These are phyloP conservation scores for Erpornis zantholeuca DNA, from an alignment of 2,113 vertebrate species.

Conservation along the genomic window DNA sequence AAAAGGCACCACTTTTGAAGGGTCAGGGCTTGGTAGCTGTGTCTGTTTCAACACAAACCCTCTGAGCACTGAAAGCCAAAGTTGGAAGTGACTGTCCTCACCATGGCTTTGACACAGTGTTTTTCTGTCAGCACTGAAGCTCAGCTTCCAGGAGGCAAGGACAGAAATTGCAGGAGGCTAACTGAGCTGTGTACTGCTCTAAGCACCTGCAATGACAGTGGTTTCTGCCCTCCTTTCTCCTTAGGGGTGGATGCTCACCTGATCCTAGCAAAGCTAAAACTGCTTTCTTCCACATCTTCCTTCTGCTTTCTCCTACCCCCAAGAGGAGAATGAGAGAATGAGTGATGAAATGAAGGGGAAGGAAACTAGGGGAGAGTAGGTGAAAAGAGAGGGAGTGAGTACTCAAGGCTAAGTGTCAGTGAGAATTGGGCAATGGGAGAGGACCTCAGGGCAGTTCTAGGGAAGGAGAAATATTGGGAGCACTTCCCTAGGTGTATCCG, in stretches of 20 bases:
- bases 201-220: not conserved
- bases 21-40: not conserved
- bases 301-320: not conserved
- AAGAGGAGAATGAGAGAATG: not conserved
- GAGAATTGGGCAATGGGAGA: not conserved
- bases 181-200: not conserved
- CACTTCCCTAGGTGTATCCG: fast-evolving
- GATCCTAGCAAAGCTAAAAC: not conserved
- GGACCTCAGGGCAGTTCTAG: not conserved
- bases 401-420: not conserved
- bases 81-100: not conserved
- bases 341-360: not conserved
- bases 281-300: not conserved
- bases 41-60: not conserved
- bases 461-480: not conserved
- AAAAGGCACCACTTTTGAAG: not conserved
- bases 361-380: not conserved
- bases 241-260: not conserved
- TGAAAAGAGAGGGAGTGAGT: not conserved
- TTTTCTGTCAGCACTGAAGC: not conserved
- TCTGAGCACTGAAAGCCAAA: not conserved
- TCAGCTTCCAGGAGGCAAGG: not conserved
- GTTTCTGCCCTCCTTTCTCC: not conserved
- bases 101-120: not conserved
- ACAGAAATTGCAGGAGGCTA: not conserved